These are phyloP conservation scores for Prenolepis imparis DNA, from an alignment of 2,888 invertebrate genomes.

Conservation along the genomic window DNA sequence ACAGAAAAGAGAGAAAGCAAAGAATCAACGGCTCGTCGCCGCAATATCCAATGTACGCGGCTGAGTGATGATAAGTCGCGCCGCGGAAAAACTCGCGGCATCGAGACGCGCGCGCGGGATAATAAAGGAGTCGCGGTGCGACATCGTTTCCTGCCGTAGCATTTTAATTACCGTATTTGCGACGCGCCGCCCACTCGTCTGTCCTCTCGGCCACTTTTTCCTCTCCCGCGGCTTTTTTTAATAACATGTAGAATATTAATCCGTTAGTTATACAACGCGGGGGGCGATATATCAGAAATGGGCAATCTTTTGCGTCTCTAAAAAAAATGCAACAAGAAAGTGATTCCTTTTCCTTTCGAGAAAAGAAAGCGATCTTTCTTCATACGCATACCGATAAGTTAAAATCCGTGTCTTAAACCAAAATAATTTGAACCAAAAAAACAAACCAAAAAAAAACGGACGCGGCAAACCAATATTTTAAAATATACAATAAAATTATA, in stretches of 20 bases:
- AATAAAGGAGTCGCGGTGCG: constrained; percentile 48
- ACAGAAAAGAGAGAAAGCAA: not conserved
- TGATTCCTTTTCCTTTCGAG: not conserved
- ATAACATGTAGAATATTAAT: constrained; percentile 48
- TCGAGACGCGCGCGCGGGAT: constrained; percentile 26
- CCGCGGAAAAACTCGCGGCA: constrained; percentile 31
- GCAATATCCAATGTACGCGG: constrained; percentile 49
- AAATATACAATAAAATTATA: constrained; percentile 4
- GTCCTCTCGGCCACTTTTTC: constrained; percentile 6
- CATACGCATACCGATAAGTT: not conserved
- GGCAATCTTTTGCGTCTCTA: constrained; percentile 4
- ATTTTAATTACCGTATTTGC: constrained; percentile 52
- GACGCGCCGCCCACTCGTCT: constrained; percentile 15
- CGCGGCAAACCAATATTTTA: too few relatives aligned
- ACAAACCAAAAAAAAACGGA: too few relatives aligned
- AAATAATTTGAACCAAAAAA: too few relatives aligned
- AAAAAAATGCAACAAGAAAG: constrained; percentile 29
- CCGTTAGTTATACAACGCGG: constrained; percentile 33
- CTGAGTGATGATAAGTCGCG: constrained; percentile 43
- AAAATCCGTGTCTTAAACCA: too few relatives aligned
- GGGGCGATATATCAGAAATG: constrained; percentile 26
- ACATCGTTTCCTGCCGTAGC: constrained; percentile 45
- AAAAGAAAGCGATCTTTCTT: not conserved
- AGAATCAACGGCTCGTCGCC: not conserved
- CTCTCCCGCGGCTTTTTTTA: constrained; percentile 9